Conservation (phyloP, 2,797 vertebrate species). For the Limnodromus scolopaceus region DNA sequence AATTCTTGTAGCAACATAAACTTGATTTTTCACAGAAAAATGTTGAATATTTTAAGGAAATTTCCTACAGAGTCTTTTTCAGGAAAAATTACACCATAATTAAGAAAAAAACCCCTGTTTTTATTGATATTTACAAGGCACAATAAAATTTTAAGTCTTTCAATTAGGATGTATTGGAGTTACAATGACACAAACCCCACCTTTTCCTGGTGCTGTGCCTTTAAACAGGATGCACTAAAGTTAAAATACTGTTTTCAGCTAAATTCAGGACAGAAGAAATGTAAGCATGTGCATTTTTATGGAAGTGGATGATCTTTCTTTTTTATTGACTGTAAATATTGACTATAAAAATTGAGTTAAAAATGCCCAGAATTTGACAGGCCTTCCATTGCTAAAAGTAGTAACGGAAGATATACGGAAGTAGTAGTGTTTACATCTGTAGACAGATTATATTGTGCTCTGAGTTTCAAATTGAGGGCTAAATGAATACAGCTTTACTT, state of each 20-base stretch:
- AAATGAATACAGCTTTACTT: neutral
- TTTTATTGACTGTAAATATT: neutral
- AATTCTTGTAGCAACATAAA: conserved; percentile 30
- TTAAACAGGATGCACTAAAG: neutral
- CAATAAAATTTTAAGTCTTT: neutral
- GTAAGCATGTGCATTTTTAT: neutral
- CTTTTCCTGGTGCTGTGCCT: neutral
- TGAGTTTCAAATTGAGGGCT: neutral
- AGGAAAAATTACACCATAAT: neutral
- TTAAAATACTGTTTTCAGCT: neutral
- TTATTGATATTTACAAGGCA: neutral
- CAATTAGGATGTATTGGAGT: neutral
- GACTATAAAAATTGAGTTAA: neutral
- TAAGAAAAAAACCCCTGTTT: neutral
- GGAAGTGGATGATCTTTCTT: neutral
- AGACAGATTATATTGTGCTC: neutral
- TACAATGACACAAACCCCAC: neutral
- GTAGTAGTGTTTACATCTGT: neutral
- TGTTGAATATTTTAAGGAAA: neutral
- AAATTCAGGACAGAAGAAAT: neutral
- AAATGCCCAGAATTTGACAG: neutral
- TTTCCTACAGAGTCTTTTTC: neutral
- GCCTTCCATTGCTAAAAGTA: neutral
- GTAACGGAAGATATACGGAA: rapidly evolving
- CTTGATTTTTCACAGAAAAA: conserved; percentile 21